phyloP scores from a whole-genome alignment of 2,113 vertebrate genomes.

The Scopus umbretta region DNA sequence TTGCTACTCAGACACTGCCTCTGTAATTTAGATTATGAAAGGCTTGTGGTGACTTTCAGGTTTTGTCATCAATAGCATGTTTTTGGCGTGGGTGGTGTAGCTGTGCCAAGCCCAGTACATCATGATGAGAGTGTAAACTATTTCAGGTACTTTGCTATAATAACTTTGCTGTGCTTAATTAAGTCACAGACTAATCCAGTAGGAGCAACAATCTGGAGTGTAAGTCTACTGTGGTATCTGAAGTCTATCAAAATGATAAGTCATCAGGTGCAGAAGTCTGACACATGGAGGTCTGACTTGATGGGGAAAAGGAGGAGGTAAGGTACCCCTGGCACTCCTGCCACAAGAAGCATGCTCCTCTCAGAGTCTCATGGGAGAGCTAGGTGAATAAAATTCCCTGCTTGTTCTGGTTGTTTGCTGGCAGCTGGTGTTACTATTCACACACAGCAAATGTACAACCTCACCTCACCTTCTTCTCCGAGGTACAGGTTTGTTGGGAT shows the following conservation, averaged over 20 bases:
- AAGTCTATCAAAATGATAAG: neutral
- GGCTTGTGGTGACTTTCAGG: constrained; percentile 61
- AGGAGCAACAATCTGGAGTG: neutral
- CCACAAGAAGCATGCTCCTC: fast-evolving
- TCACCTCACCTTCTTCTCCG: neutral
- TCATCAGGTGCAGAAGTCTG: neutral
- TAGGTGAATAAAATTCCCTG: neutral
- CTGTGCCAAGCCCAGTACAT: neutral
- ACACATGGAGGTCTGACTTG: neutral
- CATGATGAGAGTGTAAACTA: neutral
- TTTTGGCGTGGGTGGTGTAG: constrained; percentile 32
- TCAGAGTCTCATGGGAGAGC: neutral
- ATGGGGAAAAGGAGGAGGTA: neutral
- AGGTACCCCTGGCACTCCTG: neutral
- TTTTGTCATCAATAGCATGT: constrained; percentile 62
- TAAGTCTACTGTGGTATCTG: neutral
- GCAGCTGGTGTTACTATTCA: neutral
- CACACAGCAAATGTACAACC: neutral
- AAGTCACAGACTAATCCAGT: neutral
- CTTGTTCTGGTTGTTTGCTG: neutral
- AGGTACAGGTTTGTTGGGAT: neutral
- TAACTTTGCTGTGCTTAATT: neutral
- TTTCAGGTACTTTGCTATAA: constrained; percentile 26
- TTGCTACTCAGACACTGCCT: constrained; percentile 30
- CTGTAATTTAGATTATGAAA: constrained; percentile 63